These are phyloP conservation scores for Ptychobarbus kaznakovi DNA, from an alignment of 2,797 vertebrate genomes.

Conservation along the genomic window DNA sequence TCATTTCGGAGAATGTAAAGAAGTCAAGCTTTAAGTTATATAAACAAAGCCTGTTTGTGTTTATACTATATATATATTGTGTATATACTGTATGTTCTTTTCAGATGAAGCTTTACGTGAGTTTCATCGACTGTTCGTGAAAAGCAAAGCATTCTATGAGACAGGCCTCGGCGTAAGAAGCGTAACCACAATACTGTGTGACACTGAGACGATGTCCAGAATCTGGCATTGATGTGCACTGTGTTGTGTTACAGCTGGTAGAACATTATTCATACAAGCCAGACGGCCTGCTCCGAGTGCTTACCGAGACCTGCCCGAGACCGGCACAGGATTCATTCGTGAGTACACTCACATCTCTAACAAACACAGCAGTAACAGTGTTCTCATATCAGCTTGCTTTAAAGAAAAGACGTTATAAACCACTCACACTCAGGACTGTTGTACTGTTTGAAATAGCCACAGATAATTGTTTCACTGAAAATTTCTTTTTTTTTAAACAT, in stretches of 20 bases:
- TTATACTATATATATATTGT: background rate
- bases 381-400: slow-evolving; percentile 5
- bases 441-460: background rate
- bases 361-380: background rate
- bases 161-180: background rate
- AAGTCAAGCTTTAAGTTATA: background rate
- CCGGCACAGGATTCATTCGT: slow-evolving; percentile 43
- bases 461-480: background rate
- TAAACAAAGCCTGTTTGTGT: background rate
- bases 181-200: background rate
- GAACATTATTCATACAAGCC: slow-evolving; percentile 98
- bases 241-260: slow-evolving; percentile 81
- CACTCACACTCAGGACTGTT: background rate
- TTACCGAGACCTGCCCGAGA: slow-evolving; percentile 86
- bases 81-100: background rate
- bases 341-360: background rate
- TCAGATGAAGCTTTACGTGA: background rate
- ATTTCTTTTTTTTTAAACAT: background rate
- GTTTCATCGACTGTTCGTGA: background rate
- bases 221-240: slow-evolving; percentile 11
- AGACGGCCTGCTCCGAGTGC: slow-evolving; percentile 89
- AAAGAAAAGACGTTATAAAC: background rate
- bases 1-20: background rate
- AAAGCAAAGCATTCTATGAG: background rate
- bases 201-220: background rate